Evolutionary conservation across 2,888 invertebrate species (phyloP).

Genomic region (Punctoribates punctum): DNA sequence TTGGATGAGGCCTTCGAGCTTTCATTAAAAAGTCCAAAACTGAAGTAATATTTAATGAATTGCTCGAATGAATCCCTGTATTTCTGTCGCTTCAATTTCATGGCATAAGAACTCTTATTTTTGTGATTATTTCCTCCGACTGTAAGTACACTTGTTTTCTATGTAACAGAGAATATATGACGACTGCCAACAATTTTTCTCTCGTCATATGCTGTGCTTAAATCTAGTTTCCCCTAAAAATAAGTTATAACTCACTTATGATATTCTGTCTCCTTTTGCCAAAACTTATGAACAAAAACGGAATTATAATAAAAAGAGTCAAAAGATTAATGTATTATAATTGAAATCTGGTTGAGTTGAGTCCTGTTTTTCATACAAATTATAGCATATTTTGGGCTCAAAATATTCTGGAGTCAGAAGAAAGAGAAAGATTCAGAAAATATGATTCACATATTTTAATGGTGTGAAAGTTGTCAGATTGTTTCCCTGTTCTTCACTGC

Average conservation of each 20-base stretch:
- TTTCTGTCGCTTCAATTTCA: constrained; percentile 23
- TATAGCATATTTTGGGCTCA: not conserved
- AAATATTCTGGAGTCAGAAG: not conserved
- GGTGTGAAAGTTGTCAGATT: constrained; percentile 28
- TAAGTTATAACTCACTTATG: not conserved
- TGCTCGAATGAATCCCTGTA: constrained; percentile 13
- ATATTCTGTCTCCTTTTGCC: not conserved
- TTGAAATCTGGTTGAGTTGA: constrained; percentile 24
- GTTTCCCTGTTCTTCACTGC: not conserved
- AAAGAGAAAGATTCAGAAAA: not conserved
- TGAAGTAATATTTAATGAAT: constrained; percentile 33
- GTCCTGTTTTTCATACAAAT: not conserved
- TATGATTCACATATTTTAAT: not conserved
- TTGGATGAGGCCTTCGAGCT: constrained; percentile 15
- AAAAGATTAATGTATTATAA: constrained; percentile 30
- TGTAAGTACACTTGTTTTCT: constrained; percentile 26
- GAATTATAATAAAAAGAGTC: constrained; percentile 6
- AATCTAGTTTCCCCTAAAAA: constrained; percentile 16
- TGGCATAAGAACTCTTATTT: not conserved
- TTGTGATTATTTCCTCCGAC: constrained; percentile 12
- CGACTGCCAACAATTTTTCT: not conserved
- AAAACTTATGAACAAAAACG: constrained; percentile 7
- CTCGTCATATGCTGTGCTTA: constrained; percentile 1
- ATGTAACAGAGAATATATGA: constrained; percentile 28
- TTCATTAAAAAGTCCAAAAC: constrained; percentile 34